phyloP scores from a whole-genome alignment of 2,797 vertebrate species.

The Melanotaenia trifasciata region DNA sequence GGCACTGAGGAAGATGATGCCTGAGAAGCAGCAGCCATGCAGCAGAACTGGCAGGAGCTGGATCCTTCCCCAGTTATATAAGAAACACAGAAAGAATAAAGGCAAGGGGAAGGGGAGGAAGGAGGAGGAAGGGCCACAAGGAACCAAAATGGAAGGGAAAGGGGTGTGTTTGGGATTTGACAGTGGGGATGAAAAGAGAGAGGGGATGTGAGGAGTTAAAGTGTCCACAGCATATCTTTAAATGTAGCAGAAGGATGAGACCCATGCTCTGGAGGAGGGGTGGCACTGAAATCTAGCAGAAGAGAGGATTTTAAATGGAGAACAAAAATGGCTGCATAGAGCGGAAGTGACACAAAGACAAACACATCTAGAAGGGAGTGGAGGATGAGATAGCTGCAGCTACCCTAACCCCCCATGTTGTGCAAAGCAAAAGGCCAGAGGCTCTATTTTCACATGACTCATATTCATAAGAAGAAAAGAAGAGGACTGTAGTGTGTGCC shows the following conservation, averaged over 20 bases:
- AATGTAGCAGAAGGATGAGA: conserved; percentile 54
- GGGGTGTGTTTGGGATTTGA: conserved; percentile 44
- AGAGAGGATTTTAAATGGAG: conserved; percentile 60
- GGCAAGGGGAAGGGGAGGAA: conserved; percentile 30
- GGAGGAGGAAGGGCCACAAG: conserved; percentile 34
- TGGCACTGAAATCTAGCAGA: conserved; percentile 48
- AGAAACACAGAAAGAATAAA: conserved; percentile 74
- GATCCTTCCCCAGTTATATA: conserved; percentile 77
- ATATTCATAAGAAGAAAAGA: conserved; percentile 20
- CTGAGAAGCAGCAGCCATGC: conserved; percentile 68
- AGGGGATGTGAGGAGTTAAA: conserved; percentile 22
- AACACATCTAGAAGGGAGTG: conserved; percentile 51
- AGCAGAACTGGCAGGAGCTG: conserved; percentile 75
- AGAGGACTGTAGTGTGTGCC: conserved; percentile 26
- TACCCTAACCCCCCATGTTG: conserved; percentile 34
- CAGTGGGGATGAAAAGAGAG: conserved; percentile 23
- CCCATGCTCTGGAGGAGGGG: conserved; percentile 22
- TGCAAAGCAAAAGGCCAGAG: conserved; percentile 47
- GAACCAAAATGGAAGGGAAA: conserved; percentile 67
- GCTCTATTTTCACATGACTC: conserved; percentile 39
- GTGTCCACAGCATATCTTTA: conserved; percentile 51
- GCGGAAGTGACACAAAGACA: conserved; percentile 51
- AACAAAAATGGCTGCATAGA: conserved; percentile 63
- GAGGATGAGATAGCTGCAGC: conserved; percentile 31
- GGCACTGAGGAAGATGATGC: conserved; percentile 62